These are phyloP conservation scores for Dreissena rostriformis DNA, from an alignment of 1,140 invertebrate species.

Conservation along the genomic window DNA sequence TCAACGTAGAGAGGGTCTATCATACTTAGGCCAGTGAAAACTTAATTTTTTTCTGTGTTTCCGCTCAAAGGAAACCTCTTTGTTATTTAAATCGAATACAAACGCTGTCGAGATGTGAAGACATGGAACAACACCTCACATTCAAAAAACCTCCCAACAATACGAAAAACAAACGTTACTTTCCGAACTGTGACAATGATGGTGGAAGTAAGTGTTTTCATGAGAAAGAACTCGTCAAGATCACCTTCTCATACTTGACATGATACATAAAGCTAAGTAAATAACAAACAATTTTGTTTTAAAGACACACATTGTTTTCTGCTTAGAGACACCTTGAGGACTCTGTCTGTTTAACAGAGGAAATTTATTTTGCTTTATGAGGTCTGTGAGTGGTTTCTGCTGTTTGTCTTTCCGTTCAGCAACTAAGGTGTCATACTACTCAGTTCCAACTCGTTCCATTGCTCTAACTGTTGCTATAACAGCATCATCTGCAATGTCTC, in stretches of 20 bases:
- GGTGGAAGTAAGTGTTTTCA: slow-evolving; percentile 48
- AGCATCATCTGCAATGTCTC: neutral
- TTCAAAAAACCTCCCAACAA: no score
- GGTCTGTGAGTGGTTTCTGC: neutral
- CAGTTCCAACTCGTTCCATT: neutral
- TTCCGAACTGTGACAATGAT: slow-evolving; percentile 27
- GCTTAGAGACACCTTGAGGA: neutral
- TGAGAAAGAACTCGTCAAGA: slow-evolving; percentile 57
- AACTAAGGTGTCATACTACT: neutral
- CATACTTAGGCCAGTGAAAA: no score
- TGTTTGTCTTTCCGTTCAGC: neutral
- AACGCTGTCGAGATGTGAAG: no score
- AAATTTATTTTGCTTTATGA: neutral
- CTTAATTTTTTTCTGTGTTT: no score
- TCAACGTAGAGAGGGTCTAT: no score
- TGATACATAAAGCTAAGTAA: slow-evolving; percentile 50
- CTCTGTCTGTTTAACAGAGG: neutral
- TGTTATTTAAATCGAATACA: no score
- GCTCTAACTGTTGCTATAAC: neutral
- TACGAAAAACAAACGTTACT: neutral
- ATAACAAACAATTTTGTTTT: slow-evolving; percentile 30
- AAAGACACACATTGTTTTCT: neutral
- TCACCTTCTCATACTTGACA: slow-evolving; percentile 46
- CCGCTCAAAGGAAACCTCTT: no score
- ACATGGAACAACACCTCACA: no score